phyloP scores from a whole-genome alignment of 1,140 invertebrate species.

The Onthophagus taurus region DNA sequence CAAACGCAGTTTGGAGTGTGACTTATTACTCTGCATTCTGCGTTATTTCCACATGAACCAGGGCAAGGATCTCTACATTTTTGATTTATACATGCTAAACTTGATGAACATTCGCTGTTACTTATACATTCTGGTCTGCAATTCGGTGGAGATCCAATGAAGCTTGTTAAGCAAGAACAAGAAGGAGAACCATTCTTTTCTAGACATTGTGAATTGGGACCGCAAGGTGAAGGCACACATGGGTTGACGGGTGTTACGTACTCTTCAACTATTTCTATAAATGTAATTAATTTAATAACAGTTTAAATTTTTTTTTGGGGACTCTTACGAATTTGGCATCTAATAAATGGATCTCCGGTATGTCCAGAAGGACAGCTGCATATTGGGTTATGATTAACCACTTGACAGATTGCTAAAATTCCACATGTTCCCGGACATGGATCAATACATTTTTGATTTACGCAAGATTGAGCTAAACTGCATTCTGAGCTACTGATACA shows the following conservation, averaged over 20 bases:
- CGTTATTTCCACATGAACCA: conserved; percentile 71
- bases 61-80: conserved; percentile 67
- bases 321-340: conserved; percentile 48
- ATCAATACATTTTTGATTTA: conserved; percentile 55
- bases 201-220: conserved; percentile 65
- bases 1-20: conserved; percentile 64
- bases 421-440: conserved; percentile 63
- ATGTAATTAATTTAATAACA: neutral
- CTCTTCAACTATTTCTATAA: conserved; percentile 5
- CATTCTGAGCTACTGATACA: conserved; percentile 58
- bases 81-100: conserved; percentile 54
- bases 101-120: conserved; percentile 50
- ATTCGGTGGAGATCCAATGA: conserved; percentile 50
- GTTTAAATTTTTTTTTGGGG: conserved; percentile 21
- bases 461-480: conserved; percentile 50
- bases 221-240: conserved; percentile 75
- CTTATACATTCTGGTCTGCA: conserved; percentile 57
- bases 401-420: conserved; percentile 56
- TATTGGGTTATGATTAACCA: conserved; percentile 58
- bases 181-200: conserved; percentile 71
- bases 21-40: conserved; percentile 59
- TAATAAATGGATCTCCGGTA: conserved; percentile 69
- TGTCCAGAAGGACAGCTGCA: conserved; percentile 58
- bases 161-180: conserved; percentile 66
- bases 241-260: conserved; percentile 41